Evolutionary conservation across 2,113 vertebrate genomes (phyloP).

Genomic region (Alaudala cheleensis): DNA sequence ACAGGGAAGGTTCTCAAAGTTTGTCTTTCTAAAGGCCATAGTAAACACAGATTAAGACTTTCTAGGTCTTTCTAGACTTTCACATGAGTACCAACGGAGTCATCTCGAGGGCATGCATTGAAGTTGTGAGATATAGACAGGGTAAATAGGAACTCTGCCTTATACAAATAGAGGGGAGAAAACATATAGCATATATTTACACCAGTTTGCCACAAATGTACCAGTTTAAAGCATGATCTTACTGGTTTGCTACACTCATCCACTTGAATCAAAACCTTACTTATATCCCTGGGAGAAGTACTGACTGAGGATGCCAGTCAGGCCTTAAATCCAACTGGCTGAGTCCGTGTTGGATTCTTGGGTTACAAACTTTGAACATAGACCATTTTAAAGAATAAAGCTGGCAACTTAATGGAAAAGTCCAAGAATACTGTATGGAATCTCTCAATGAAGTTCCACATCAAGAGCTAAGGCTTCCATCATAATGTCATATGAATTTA

Average conservation of each 20-base stretch:
- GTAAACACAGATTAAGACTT: neutral
- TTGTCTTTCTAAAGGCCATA: neutral
- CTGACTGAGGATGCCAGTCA: neutral
- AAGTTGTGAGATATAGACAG: neutral
- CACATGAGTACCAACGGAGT: fast-evolving
- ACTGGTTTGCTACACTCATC: neutral
- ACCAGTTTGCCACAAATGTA: neutral
- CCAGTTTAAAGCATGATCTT: neutral
- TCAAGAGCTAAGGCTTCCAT: neutral
- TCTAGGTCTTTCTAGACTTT: neutral
- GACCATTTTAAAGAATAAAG: neutral
- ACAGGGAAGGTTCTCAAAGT: neutral
- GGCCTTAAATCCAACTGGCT: neutral
- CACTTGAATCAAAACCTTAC: neutral
- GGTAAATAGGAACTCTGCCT: neutral
- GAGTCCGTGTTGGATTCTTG: neutral
- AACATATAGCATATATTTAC: neutral
- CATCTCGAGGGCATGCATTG: neutral
- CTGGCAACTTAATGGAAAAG: neutral
- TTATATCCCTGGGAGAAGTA: neutral
- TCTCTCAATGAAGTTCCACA: neutral
- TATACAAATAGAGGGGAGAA: neutral
- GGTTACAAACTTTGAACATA: neutral
- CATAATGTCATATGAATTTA: neutral
- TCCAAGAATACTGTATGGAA: neutral